phyloP scores from a whole-genome alignment of 2,797 vertebrate species.

The Pangasius krempfi region DNA sequence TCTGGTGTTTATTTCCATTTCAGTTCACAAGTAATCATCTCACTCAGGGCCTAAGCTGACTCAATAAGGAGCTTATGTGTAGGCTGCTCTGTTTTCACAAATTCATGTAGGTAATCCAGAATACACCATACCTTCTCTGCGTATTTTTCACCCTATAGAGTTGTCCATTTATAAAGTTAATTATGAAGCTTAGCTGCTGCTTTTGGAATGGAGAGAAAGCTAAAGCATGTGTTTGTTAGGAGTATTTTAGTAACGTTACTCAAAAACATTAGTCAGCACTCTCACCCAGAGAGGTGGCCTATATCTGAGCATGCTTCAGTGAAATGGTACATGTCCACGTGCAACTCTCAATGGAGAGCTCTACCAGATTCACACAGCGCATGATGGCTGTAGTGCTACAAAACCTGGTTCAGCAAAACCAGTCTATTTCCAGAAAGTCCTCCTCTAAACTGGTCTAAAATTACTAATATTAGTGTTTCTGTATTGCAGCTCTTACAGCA shows the following conservation, averaged over 20 bases:
- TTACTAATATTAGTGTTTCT: neutral
- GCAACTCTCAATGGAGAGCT: neutral
- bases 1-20: neutral
- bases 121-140: neutral
- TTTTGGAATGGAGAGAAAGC: neutral
- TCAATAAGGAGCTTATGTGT: neutral
- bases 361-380: neutral
- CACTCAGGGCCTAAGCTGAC: neutral
- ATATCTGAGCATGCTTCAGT: neutral
- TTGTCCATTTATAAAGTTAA: neutral
- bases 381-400: neutral
- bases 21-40: neutral
- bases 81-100: conserved; percentile 9
- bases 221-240: neutral
- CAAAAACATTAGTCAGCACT: neutral
- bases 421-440: neutral
- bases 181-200: neutral
- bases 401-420: neutral
- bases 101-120: neutral
- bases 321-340: neutral
- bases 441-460: neutral
- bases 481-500: neutral
- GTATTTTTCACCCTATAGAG: neutral
- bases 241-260: neutral
- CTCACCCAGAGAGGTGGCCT: neutral